phyloP scores from a whole-genome alignment of 2,888 invertebrate genomes.

The Imbricaverruca yamaguchii region DNA sequence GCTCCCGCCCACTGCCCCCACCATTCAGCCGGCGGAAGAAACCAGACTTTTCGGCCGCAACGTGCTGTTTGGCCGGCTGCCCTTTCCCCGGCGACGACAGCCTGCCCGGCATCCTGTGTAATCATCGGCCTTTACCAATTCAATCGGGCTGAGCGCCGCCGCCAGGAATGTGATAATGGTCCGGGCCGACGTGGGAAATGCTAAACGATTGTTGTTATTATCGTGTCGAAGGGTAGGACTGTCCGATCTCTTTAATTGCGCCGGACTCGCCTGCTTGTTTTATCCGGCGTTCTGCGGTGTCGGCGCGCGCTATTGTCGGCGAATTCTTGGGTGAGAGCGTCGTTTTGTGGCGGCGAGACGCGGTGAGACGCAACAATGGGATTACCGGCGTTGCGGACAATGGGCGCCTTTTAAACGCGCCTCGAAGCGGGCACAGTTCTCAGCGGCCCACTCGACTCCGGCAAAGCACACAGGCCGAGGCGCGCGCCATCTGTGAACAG shows the following conservation, averaged over 20 bases:
- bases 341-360: not conserved
- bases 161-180: slow-evolving; percentile 18
- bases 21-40: not conserved
- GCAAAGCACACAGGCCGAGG: not conserved
- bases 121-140: slow-evolving; percentile 18
- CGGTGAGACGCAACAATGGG: not conserved
- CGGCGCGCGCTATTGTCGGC: not conserved
- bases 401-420: not conserved
- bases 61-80: slow-evolving; percentile 2
- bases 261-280: slow-evolving; percentile 3
- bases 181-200: slow-evolving; percentile 11
- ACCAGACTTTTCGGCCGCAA: not conserved
- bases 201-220: slow-evolving; percentile 20
- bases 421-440: not conserved
- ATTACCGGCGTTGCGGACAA: not conserved
- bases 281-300: not conserved
- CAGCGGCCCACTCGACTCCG: not conserved
- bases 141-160: not conserved
- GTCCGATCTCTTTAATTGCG: slow-evolving; percentile 19
- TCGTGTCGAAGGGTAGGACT: slow-evolving; percentile 16
- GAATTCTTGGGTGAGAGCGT: slow-evolving; percentile 12
- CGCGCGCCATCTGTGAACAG: not conserved
- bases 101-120: slow-evolving; percentile 4
- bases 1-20: not conserved
- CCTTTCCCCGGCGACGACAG: slow-evolving; percentile 1